These are phyloP conservation scores for Parapristionchus giblindavisi DNA, from an alignment of 2,888 invertebrate species.

Conservation along the genomic window DNA sequence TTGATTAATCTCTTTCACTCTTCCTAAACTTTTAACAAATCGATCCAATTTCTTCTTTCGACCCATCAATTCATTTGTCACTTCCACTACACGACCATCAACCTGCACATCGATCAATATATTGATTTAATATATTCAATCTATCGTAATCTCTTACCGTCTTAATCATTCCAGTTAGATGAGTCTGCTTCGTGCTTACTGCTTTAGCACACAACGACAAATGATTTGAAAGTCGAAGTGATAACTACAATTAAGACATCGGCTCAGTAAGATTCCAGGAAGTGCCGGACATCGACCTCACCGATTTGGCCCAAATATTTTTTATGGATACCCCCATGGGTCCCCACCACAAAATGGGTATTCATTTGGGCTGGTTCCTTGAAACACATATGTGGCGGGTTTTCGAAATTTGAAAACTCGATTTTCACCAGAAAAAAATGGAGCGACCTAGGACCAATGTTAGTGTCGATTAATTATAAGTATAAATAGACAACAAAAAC, in stretches of 20 bases:
- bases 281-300: not conserved
- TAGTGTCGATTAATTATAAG: no score
- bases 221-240: slow-evolving; percentile 33
- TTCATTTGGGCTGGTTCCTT: no score
- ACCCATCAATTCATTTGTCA: slow-evolving; percentile 2
- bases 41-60: slow-evolving; percentile 45
- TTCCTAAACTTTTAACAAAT: slow-evolving; percentile 42
- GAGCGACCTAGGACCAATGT: no score
- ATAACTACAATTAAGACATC: not conserved
- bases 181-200: slow-evolving; percentile 29
- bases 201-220: slow-evolving; percentile 34
- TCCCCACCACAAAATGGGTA: no score
- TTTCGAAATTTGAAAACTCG: no score
- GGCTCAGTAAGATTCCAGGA: not conserved
- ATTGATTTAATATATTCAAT: not conserved
- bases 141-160: slow-evolving; percentile 1
- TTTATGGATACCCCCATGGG: no score
- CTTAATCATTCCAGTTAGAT: slow-evolving; percentile 20
- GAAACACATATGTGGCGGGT: no score
- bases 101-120: not conserved
- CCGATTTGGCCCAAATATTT: no score
- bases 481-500: no score
- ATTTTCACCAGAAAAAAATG: no score
- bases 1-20: slow-evolving; percentile 39
- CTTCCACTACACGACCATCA: not conserved